Base-by-base conservation (phyloP, 2,797 vertebrate species). In the Nannoperca australis region DNA sequence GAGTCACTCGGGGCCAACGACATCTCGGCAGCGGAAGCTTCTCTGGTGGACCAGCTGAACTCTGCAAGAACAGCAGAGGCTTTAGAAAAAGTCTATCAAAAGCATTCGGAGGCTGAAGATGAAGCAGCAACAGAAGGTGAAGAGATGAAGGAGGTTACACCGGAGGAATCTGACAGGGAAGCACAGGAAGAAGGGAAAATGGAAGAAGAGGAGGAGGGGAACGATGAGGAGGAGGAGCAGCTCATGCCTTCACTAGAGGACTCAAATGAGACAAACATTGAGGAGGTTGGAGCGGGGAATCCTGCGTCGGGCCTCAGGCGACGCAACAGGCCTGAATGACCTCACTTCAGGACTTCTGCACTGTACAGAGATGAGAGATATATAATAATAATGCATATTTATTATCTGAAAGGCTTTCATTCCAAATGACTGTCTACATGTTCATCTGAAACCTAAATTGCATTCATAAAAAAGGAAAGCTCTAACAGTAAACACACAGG, bases 261-360 rank as follows among this genome's bases (percentile, higher is more conserved):
- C 24, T 58, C 73, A 17, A 51, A 68, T 27, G 79, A 87, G 54
- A 66, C 76, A 40, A 78, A 92, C 84, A 64, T 87, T 5, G 91
- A 93, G 83, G 85, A 91, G 20, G 87, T 89, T 7, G 69, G 89
- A 5, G 71, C 66, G 0, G 79, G 77, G 79, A 80, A 34, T 62
- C 87, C 79, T 34, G 84, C 64, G 20, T 90, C 81, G 2, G 93
- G 89, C 53, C 89, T 97, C 81, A 94, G 97, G 75, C 92, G 95
- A 76, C 96, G 97, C 73, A 96, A 92, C 88, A 93, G 88, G 90
- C 95, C 84, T 0, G 95, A 96, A 89, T 96, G 90, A 96, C 82
- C 71, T 56, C 8, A 14, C 27, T 15, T n/a, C 17, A 24, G 67
- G 36, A 63, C 59, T 70, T 40, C 4, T 66, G 64, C 72, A n/a